Conservation (phyloP, 2,888 invertebrate genomes). For the Acanthopleura granulata region DNA sequence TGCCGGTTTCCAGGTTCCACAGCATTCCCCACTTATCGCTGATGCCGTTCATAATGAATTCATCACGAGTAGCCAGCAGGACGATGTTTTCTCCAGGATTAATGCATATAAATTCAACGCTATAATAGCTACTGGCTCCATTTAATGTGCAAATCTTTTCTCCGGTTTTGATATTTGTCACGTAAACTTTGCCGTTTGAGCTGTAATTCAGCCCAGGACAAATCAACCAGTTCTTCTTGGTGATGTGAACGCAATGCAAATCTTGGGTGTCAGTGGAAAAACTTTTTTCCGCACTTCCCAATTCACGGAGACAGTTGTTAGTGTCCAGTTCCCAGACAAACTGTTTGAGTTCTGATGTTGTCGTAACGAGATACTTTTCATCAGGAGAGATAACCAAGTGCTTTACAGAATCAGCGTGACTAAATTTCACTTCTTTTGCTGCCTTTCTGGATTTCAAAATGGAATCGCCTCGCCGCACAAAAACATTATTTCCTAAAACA, state of each 20-base stretch:
- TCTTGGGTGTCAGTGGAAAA: background rate
- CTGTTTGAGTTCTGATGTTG: background rate
- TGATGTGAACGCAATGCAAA: background rate
- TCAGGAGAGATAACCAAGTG: slow-evolving; percentile 39
- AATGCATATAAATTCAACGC: slow-evolving; percentile 28
- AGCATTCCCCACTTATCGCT: slow-evolving; percentile 35
- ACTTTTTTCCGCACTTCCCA: background rate
- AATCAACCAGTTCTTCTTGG: slow-evolving; percentile 7
- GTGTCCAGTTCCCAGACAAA: background rate
- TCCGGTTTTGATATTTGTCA: slow-evolving; percentile 33
- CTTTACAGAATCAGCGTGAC: slow-evolving; percentile 6
- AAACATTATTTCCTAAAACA: too few species aligned
- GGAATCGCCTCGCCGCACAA: too few species aligned
- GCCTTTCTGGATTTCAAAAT: too few species aligned
- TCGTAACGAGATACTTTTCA: slow-evolving; percentile 31
- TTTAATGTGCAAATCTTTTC: slow-evolving; percentile 26
- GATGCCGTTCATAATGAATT: slow-evolving; percentile 27
- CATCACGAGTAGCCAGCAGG: slow-evolving; percentile 29
- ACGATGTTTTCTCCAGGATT: slow-evolving; percentile 41
- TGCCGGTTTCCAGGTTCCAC: slow-evolving; percentile 29
- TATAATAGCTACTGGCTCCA: slow-evolving; percentile 30
- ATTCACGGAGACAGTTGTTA: background rate
- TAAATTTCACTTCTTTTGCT: too few species aligned
- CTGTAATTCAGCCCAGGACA: background rate
- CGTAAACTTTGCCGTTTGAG: background rate